Evolutionary conservation across 2,888 invertebrate species (phyloP).

Genomic region (Acrobasis consociella): DNA sequence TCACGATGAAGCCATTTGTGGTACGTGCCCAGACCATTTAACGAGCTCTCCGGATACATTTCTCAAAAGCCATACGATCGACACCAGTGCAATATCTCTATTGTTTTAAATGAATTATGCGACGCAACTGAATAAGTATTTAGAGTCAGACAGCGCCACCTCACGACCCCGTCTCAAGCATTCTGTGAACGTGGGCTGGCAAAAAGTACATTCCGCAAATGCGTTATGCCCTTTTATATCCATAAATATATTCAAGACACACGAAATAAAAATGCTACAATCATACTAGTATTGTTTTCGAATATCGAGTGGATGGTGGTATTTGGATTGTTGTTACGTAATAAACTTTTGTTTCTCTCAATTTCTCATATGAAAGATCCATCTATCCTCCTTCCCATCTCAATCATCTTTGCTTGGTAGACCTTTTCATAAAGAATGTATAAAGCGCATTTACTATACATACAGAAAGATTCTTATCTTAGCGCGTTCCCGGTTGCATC

Average conservation of each 20-base stretch:
- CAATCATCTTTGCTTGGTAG: no score
- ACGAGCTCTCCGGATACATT: conserved; percentile 62
- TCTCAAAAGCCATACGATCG: conserved; percentile 66
- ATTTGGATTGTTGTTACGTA: neutral
- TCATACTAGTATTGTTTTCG: conserved; percentile 41
- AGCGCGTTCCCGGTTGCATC: no score
- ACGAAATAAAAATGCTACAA: conserved; percentile 44
- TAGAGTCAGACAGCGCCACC: conserved; percentile 44
- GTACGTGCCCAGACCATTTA: conserved; percentile 67
- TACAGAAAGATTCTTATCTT: no score
- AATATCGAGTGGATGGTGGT: conserved; percentile 23
- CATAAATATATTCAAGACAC: conserved; percentile 38
- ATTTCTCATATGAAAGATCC: no score
- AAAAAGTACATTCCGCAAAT: conserved; percentile 49
- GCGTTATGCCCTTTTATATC: conserved; percentile 37
- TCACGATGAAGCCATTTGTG: conserved; percentile 75
- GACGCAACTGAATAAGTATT: conserved; percentile 48
- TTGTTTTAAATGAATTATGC: conserved; percentile 67
- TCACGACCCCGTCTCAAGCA: conserved; percentile 42
- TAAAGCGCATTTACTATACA: no score
- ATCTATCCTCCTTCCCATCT: no score
- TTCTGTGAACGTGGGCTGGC: conserved; percentile 47
- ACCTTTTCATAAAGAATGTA: no score
- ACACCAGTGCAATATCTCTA: conserved; percentile 59
- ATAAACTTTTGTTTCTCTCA: neutral